Evolutionary conservation across 2,113 vertebrate genomes (phyloP).

Genomic region (Strigops habroptila): DNA sequence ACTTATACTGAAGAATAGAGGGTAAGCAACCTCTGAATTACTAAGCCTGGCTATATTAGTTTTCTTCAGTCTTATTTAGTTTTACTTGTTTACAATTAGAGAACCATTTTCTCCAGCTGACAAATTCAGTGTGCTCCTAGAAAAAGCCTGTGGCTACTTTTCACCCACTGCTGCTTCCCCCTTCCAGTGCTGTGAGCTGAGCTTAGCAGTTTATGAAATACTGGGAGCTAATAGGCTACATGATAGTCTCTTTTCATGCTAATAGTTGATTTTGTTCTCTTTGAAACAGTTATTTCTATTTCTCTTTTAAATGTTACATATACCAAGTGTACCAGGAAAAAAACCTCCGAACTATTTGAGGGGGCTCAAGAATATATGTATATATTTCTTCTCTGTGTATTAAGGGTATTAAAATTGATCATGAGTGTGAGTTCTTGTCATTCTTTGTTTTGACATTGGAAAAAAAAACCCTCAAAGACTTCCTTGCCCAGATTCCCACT

Average conservation of each 20-base stretch:
- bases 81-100: neutral
- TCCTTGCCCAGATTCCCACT: neutral
- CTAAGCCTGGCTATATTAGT: neutral
- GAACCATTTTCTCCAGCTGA: neutral
- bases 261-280: neutral
- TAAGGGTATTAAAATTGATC: neutral
- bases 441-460: neutral
- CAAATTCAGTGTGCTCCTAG: neutral
- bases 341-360: neutral
- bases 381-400: neutral
- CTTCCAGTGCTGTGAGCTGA: neutral
- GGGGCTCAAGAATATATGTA: neutral
- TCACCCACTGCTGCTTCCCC: neutral
- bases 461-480: neutral
- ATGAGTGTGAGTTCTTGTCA: neutral
- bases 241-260: neutral
- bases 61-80: neutral
- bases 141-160: neutral
- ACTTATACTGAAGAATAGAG: neutral
- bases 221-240: neutral
- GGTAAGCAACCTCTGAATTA: neutral
- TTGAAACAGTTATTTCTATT: neutral
- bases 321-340: neutral
- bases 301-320: neutral
- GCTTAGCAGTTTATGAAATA: neutral